phyloP scores from a whole-genome alignment of 2,888 invertebrate genomes.

The Coleophora flavipennella region DNA sequence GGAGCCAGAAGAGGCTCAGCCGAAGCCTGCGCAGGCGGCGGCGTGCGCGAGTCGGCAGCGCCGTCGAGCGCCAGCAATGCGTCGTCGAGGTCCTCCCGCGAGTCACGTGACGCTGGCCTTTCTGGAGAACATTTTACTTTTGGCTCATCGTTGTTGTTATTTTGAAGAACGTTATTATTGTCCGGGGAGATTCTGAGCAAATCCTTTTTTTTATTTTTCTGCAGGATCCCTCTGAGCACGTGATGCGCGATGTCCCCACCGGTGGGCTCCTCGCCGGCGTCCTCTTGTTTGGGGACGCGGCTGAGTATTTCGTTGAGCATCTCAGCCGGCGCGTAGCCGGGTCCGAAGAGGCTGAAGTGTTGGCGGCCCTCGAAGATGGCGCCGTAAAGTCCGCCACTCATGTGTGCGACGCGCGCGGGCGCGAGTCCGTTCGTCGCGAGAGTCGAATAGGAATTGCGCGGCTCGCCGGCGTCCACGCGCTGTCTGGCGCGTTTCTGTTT shows the following conservation, averaged over 20 bases:
- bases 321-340: slow-evolving; percentile 90
- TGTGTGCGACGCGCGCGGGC: slow-evolving; percentile 80
- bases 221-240: slow-evolving; percentile 91
- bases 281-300: slow-evolving; percentile 82
- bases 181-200: slow-evolving; percentile 77
- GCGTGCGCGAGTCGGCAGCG: slow-evolving; percentile 58
- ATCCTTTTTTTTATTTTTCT: slow-evolving; percentile 85
- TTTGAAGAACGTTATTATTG: slow-evolving; percentile 73
- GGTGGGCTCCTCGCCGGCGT: slow-evolving; percentile 67
- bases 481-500: slow-evolving; percentile 95
- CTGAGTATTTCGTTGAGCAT: slow-evolving; percentile 93
- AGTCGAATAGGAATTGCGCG: slow-evolving; percentile 90
- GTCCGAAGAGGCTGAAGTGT: slow-evolving; percentile 86
- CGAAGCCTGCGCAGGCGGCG: slow-evolving; percentile 72
- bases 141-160: slow-evolving; percentile 71
- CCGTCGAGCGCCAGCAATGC: slow-evolving; percentile 75
- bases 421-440: slow-evolving; percentile 69
- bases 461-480: slow-evolving; percentile 97
- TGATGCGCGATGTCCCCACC: slow-evolving; percentile 79
- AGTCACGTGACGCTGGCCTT: slow-evolving; percentile 77
- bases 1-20: slow-evolving; percentile 73
- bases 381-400: slow-evolving; percentile 90
- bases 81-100: slow-evolving; percentile 74
- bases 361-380: slow-evolving; percentile 88
- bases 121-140: slow-evolving; percentile 67